phyloP scores from a whole-genome alignment of 2,113 vertebrate genomes.

The Corapipo altera region DNA sequence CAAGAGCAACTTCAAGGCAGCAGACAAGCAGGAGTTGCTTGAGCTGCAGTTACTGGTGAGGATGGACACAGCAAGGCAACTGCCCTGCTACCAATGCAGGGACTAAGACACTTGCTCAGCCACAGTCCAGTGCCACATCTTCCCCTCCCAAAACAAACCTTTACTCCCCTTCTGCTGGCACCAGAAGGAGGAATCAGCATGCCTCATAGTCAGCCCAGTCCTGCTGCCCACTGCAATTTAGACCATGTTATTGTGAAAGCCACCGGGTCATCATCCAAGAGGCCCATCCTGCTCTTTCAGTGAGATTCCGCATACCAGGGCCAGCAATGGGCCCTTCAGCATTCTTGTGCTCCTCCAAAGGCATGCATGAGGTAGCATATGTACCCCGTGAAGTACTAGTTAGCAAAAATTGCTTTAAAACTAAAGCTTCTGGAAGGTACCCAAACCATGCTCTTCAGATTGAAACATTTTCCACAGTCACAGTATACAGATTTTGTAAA shows the following conservation, averaged over 20 bases:
- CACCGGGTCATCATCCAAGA: not conserved
- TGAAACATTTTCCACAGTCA: not conserved
- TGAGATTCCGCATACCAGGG: not conserved
- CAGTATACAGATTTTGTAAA: not conserved
- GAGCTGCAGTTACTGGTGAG: not conserved
- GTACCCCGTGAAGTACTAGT: not conserved
- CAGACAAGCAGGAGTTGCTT: not conserved
- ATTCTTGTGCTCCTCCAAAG: not conserved
- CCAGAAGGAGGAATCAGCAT: not conserved
- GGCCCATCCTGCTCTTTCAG: not conserved
- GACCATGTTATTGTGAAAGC: not conserved
- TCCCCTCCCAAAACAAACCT: not conserved
- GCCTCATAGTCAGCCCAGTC: not conserved
- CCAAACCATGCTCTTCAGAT: not conserved
- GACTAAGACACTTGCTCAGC: not conserved
- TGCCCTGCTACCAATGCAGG: fast-evolving
- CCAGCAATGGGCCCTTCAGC: not conserved
- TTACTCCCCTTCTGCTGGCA: not conserved
- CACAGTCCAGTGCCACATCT: not conserved
- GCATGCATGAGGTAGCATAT: not conserved
- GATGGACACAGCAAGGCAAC: not conserved
- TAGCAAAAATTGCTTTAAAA: not conserved
- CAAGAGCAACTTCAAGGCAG: not conserved
- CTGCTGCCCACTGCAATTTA: not conserved
- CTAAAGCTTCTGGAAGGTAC: not conserved